Percentiles rank a stretch among this genome's conserved stretches.
These are phyloP conservation scores for Pentalonia nigronervosa DNA, from an alignment of 1,140 invertebrate genomes.

Conservation along the genomic window DNA sequence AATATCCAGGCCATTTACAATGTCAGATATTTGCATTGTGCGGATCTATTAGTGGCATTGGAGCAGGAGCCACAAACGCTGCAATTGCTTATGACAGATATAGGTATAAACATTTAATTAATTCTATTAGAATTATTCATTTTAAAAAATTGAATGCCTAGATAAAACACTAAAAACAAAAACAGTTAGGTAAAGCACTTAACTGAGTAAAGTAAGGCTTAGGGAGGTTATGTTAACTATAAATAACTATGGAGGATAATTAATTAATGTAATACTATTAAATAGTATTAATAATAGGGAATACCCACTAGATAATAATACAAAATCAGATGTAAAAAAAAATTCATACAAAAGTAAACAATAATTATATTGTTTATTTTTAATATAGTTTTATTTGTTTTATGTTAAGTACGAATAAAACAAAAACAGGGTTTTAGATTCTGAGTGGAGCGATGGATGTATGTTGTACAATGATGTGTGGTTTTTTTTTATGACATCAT, in stretches of 20 bases:
- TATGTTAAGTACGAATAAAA: background rate
- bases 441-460: too few species aligned
- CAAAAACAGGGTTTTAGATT: background rate
- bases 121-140: background rate
- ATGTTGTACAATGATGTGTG: too few species aligned
- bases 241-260: background rate
- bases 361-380: background rate
- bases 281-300: background rate
- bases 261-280: background rate
- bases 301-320: background rate
- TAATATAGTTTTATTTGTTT: background rate
- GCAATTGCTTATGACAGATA: conserved; percentile 79
- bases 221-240: too few species aligned
- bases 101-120: conserved; percentile 63
- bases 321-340: background rate
- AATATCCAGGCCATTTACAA: conserved; percentile 75
- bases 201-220: too few species aligned
- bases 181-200: background rate
- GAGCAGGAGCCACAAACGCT: conserved; percentile 80
- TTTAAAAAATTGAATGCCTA: background rate
- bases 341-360: background rate
- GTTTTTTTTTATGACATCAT: too few species aligned
- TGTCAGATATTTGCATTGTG: conserved; percentile 82
- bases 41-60: conserved; percentile 81
- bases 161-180: background rate